Conservation (phyloP, 2,888 invertebrate species). For the Julus scandinavius region DNA sequence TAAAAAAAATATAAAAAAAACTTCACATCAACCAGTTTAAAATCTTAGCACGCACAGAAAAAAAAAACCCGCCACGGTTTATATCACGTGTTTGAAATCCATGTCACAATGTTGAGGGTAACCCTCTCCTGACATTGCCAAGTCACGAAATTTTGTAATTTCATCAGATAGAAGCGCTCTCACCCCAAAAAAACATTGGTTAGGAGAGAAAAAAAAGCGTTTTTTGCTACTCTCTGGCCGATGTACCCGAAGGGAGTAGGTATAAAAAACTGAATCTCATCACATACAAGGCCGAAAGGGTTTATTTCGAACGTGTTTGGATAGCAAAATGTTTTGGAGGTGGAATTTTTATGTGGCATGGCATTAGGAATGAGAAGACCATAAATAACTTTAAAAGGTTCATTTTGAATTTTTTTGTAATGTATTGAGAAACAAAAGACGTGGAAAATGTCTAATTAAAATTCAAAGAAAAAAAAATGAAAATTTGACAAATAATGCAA, state of each 20-base stretch:
- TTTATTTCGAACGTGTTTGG: slow-evolving; percentile 20
- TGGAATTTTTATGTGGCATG: slow-evolving; percentile 30
- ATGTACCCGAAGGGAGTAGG: slow-evolving; percentile 17
- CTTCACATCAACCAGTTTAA: slow-evolving; percentile 12
- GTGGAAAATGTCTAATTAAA: slow-evolving; percentile 4
- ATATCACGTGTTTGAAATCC: slow-evolving; percentile 15
- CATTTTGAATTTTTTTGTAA: neutral
- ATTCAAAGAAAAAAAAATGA: slow-evolving; percentile 6
- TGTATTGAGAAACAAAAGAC: slow-evolving; percentile 20
- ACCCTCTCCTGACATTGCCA: slow-evolving; percentile 34
- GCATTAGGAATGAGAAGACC: slow-evolving; percentile 2
- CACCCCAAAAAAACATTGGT: slow-evolving; percentile 24
- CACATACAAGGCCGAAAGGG: slow-evolving; percentile 35
- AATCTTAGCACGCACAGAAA: slow-evolving; percentile 12
- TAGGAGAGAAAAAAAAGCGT: slow-evolving; percentile 6
- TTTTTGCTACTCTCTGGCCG: neutral
- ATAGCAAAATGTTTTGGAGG: slow-evolving; percentile 1
- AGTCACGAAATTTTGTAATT: slow-evolving; percentile 1
- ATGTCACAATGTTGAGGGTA: slow-evolving; percentile 35
- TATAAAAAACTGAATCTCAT: slow-evolving; percentile 28
- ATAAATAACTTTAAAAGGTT: slow-evolving; percentile 32
- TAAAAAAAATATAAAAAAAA: neutral
- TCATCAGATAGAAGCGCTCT: slow-evolving; percentile 29
- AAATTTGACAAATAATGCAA: slow-evolving; percentile 4
- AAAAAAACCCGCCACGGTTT: neutral